Conservation (phyloP, 2,797 vertebrate genomes). For the Percopsis omiscomaycus region DNA sequence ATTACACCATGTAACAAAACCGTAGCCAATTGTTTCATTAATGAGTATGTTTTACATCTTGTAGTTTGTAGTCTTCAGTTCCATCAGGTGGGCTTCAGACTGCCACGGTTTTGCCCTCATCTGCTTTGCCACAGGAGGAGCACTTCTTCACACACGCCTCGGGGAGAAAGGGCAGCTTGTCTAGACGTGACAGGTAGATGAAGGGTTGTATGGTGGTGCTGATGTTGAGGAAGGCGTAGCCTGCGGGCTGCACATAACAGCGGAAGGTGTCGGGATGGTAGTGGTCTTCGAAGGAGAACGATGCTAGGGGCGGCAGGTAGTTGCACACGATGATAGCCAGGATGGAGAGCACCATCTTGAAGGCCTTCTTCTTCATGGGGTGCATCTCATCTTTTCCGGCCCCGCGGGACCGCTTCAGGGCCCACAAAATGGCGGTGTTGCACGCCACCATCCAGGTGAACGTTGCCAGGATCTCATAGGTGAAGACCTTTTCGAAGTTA, state of each 20-base stretch:
- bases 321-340: conserved; percentile 72
- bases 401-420: conserved; percentile 68
- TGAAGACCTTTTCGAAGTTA: conserved; percentile 79
- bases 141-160: conserved; percentile 50
- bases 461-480: conserved; percentile 65
- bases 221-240: conserved; percentile 77
- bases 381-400: conserved; percentile 78
- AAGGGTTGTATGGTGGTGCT: conserved; percentile 81
- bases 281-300: conserved; percentile 78
- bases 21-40: no score
- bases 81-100: conserved; percentile 19
- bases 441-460: conserved; percentile 78
- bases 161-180: conserved; percentile 71
- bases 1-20: not conserved
- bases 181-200: conserved; percentile 72
- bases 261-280: conserved; percentile 67
- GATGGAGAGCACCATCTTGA: conserved; percentile 77
- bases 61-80: not conserved
- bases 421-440: conserved; percentile 72
- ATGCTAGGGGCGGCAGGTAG: conserved; percentile 76
- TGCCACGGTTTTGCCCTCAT: conserved; percentile 22
- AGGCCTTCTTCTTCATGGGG: conserved; percentile 81
- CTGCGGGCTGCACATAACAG: conserved; percentile 76
- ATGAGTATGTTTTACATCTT: no score
- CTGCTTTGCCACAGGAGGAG: conserved; percentile 14